These are phyloP conservation scores for Ridgeia piscesae DNA, from an alignment of 1,140 invertebrate genomes.

Conservation along the genomic window DNA sequence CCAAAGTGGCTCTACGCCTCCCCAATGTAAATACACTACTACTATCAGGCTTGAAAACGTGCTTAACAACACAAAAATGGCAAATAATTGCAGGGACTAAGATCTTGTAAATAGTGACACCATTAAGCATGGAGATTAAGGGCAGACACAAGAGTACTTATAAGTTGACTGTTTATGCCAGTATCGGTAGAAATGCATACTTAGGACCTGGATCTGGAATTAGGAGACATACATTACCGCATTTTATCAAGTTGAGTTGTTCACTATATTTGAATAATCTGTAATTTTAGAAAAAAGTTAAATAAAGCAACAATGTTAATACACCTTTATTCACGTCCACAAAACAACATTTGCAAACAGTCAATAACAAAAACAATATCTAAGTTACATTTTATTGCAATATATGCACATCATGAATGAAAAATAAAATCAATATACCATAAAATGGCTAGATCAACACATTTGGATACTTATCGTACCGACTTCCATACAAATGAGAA, in stretches of 20 bases:
- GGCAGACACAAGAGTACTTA: neutral
- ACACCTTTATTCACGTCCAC: neutral
- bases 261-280: neutral
- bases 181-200: neutral
- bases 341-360: neutral
- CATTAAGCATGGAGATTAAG: neutral
- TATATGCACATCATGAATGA: neutral
- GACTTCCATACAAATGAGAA: neutral
- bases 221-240: neutral
- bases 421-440: neutral
- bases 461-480: neutral
- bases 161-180: neutral
- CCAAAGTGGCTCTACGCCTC: no score
- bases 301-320: neutral
- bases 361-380: neutral
- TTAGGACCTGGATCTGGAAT: neutral
- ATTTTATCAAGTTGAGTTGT: neutral
- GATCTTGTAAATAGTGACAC: no score
- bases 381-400: neutral
- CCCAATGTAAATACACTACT: no score
- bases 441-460: neutral
- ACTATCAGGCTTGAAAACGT: no score
- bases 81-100: no score
- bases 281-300: neutral
- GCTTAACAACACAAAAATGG: no score